A percentile compares a stretch with the other conserved stretches of the same genome.
Conservation (phyloP, 2,888 invertebrate genomes). For the Graphium colonna region DNA sequence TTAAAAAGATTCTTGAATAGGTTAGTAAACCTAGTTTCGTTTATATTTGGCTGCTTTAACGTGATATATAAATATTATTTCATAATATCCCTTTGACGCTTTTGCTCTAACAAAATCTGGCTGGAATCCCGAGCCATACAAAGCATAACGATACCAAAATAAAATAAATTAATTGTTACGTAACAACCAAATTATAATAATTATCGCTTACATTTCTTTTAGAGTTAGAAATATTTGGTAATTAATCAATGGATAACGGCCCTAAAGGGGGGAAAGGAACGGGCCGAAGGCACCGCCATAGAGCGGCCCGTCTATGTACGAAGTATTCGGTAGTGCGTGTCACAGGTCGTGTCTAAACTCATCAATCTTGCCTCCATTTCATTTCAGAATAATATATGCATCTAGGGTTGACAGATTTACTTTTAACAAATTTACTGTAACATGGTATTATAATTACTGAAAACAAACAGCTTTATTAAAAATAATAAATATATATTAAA, state of each 20-base stretch:
- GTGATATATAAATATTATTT: too few relatives aligned
- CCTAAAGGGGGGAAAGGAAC: constrained; percentile 83
- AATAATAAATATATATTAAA: too few relatives aligned
- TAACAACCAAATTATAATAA: too few relatives aligned
- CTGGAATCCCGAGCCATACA: too few relatives aligned
- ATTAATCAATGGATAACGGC: constrained; percentile 2
- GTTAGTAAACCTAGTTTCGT: too few relatives aligned
- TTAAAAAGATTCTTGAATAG: too few relatives aligned
- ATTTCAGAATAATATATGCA: constrained; percentile 60
- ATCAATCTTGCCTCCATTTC: constrained; percentile 76
- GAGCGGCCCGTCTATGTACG: constrained; percentile 37
- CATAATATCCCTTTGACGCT: too few relatives aligned
- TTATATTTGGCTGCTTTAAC: too few relatives aligned
- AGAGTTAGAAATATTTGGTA: not conserved
- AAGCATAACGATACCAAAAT: too few relatives aligned
- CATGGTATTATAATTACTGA: not conserved
- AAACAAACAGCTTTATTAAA: not conserved
- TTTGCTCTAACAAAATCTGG: too few relatives aligned
- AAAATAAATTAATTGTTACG: too few relatives aligned
- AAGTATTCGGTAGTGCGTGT: constrained; percentile 73
- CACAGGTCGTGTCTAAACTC: constrained; percentile 76
- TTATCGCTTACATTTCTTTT: too few relatives aligned
- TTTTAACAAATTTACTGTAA: not conserved
- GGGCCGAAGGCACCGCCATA: not conserved
- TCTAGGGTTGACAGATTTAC: constrained; percentile 21